A percentile compares a stretch with the other conserved stretches of the same genome.
Conservation (phyloP, 1,140 invertebrate genomes). For the Globodera ellingtonae region DNA sequence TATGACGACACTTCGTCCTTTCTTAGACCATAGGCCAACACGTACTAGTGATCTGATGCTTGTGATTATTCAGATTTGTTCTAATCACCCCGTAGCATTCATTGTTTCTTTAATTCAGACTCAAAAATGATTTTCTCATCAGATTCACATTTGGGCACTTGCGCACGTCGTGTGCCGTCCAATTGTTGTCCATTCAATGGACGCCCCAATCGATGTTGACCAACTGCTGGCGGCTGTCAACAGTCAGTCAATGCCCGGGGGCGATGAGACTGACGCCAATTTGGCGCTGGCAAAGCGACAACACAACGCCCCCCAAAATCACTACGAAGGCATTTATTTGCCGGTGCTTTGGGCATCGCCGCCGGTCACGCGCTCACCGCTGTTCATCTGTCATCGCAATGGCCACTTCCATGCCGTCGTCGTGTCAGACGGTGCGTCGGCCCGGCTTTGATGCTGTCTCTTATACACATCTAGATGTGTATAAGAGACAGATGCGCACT, state of each 20-base stretch:
- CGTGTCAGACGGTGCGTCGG: slow-evolving; percentile 25
- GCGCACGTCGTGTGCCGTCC: slow-evolving; percentile 32
- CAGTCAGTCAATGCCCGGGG: neutral
- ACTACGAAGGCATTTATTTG: slow-evolving; percentile 29
- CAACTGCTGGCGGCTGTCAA: slow-evolving; percentile 8
- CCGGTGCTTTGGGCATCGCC: slow-evolving; percentile 29
- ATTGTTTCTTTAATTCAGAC: too few relatives aligned
- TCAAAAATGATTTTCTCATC: neutral
- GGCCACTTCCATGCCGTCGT: slow-evolving; percentile 25
- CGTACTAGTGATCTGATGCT: too few relatives aligned
- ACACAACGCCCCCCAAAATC: neutral
- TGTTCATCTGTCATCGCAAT: slow-evolving; percentile 19
- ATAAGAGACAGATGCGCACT: too few relatives aligned
- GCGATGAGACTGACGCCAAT: neutral
- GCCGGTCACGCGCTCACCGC: slow-evolving; percentile 30
- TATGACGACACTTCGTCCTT: too few relatives aligned
- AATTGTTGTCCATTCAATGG: slow-evolving; percentile 31
- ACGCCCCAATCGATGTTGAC: slow-evolving; percentile 20
- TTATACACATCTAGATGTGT: too few relatives aligned
- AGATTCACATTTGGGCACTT: slow-evolving; percentile 34
- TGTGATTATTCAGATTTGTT: too few relatives aligned
- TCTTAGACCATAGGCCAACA: too few relatives aligned
- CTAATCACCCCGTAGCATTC: too few relatives aligned
- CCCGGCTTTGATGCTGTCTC: too few relatives aligned
- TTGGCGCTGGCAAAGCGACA: neutral